phyloP scores from a whole-genome alignment of 53 echinoderm and acorn worm species.

The Pentamera pediparva region DNA sequence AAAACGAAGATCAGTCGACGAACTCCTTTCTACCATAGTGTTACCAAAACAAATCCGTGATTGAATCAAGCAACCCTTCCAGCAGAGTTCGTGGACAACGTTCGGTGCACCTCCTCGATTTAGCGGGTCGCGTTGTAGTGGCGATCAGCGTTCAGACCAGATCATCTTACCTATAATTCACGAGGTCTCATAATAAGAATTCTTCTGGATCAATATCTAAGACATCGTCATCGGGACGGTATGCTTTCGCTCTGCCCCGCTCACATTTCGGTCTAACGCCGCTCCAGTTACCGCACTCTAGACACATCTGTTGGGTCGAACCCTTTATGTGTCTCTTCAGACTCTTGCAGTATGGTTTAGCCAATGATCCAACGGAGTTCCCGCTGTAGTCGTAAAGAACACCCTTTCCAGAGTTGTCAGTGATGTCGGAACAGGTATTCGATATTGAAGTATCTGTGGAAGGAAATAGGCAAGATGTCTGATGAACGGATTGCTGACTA shows the following conservation, averaged over 20 bases:
- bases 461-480: neutral
- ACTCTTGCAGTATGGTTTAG: neutral
- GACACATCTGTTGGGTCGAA: neutral
- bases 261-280: neutral
- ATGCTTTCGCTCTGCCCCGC: neutral
- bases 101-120: too few relatives aligned
- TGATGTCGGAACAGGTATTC: neutral
- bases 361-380: neutral
- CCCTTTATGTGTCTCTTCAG: neutral
- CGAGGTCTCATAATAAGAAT: too few relatives aligned
- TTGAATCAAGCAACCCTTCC: too few relatives aligned
- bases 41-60: too few relatives aligned
- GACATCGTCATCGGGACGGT: too few relatives aligned
- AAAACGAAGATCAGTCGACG: too few relatives aligned
- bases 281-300: neutral
- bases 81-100: too few relatives aligned
- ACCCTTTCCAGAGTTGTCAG: neutral
- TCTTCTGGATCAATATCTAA: too few relatives aligned
- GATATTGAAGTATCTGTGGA: neutral
- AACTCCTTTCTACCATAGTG: too few relatives aligned
- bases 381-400: neutral
- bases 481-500: neutral
- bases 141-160: too few relatives aligned
- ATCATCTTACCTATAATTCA: too few relatives aligned
- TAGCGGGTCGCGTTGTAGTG: too few relatives aligned